These are phyloP conservation scores for Corydoras maculifer DNA, from an alignment of 2,113 vertebrate genomes.

Conservation along the genomic window DNA sequence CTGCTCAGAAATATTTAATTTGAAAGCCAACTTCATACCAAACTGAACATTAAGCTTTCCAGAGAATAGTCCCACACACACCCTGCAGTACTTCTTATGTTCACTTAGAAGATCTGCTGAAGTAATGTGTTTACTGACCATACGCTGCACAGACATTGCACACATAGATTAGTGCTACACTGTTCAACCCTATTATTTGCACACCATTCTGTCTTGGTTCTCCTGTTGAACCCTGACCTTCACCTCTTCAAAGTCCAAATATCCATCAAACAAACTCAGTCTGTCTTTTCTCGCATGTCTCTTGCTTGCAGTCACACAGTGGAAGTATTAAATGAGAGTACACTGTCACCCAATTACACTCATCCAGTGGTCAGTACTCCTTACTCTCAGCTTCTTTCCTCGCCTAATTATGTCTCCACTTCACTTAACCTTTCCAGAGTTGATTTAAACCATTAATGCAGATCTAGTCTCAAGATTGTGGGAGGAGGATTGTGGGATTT, in stretches of 20 bases:
- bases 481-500: too few relatives aligned
- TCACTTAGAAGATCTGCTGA: not conserved
- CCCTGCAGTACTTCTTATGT: not conserved
- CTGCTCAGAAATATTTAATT: too few relatives aligned
- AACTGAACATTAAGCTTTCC: not conserved
- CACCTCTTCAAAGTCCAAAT: not conserved
- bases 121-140: conserved; percentile 1
- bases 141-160: not conserved
- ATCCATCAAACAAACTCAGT: not conserved
- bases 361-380: not conserved
- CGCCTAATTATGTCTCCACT: not conserved
- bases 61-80: not conserved
- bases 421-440: not conserved
- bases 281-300: not conserved
- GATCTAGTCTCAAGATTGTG: not conserved
- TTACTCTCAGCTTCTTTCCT: not conserved
- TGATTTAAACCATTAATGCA: not conserved
- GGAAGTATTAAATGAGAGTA: conserved; percentile 10
- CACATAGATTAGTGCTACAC: too few relatives aligned
- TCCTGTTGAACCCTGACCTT: not conserved
- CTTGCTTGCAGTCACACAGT: not conserved
- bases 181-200: not conserved
- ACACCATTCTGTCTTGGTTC: not conserved
- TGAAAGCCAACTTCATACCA: too few relatives aligned
- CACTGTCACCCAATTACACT: conserved; percentile 17